Evolutionary conservation across 2,888 invertebrate species (phyloP).

Genomic region (Torymus texanus): DNA sequence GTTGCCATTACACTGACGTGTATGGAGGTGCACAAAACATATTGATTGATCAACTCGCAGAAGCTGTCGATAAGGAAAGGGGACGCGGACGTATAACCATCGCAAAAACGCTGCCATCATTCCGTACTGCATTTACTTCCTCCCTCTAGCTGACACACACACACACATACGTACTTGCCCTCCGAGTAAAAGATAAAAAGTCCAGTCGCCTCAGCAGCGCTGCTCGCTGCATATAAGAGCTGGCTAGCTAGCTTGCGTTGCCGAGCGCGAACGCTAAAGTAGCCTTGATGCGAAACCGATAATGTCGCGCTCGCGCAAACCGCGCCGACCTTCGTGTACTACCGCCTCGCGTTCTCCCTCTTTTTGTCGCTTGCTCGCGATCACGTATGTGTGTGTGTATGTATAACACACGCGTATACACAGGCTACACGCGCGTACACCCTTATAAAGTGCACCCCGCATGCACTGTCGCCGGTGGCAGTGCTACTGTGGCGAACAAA

Average conservation of each 20-base stretch:
- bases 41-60: no score
- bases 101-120: background rate
- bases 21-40: no score
- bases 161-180: no score
- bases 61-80: no score
- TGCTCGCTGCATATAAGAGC: slow-evolving; percentile 26
- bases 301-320: slow-evolving; percentile 63
- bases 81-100: background rate
- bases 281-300: slow-evolving; percentile 73
- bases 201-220: slow-evolving; percentile 19
- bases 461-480: background rate
- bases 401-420: no score
- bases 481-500: background rate
- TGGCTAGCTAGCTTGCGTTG: slow-evolving; percentile 29
- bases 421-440: no score
- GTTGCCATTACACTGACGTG: no score
- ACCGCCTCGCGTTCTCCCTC: background rate
- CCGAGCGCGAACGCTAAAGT: slow-evolving; percentile 60
- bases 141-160: no score
- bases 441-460: no score
- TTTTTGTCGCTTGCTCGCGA: background rate
- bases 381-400: background rate
- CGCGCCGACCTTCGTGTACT: slow-evolving; percentile 20
- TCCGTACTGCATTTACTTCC: no score
- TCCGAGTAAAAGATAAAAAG: slow-evolving; percentile 54